Base-by-base conservation (phyloP, 2,113 vertebrate species). In the Chinchilla lanigera region DNA sequence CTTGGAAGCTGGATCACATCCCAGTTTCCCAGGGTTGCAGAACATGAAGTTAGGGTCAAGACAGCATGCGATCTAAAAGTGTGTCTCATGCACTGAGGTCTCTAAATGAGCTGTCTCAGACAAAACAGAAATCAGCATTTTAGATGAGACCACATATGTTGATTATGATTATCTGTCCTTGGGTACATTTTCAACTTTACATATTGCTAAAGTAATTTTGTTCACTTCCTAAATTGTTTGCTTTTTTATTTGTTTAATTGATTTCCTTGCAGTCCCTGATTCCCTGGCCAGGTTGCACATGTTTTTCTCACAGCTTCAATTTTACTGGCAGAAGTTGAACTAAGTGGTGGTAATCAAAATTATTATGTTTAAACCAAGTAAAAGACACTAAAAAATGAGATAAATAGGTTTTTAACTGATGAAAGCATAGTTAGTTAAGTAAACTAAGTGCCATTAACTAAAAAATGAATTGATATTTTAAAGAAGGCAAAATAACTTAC, bases 391-490 rank as follows among this genome's bases (percentile, higher is more conserved):
- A 83, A 28, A 95, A 95, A 56, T 80, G 54, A 97, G 96, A 90
- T 90, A 96, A 69, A 90, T 75, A 65, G 47, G 8, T 52, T 93
- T 97, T 94, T 95, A 93, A 89, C 54, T 95, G 80, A 38, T 86
- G 28, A 95, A 54, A 41, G 10, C 78, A 78, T 83, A 93, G 35
- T 47, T 95, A 89, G 94, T 97, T 93, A 89, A 87, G 82, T 89
- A 92, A 96, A 83, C 38, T 91, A 86, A 86, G 67, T 88, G 60
- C 67, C 69, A 58, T 33, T 84, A 91, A 86, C 80, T 69, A 61
- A 96, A 84, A 94, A 35, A 95, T 90, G 19, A 95, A 90, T 85
- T 30, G 24, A 86, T 60, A 93, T 84, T 96, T 93, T 94, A 86
- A 93, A 93, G 47, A 95, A 87, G 96, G 50, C 54, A 85, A 81